These are phyloP conservation scores for Diplodus sargus DNA, from an alignment of 2,797 vertebrate species.

Conservation along the genomic window DNA sequence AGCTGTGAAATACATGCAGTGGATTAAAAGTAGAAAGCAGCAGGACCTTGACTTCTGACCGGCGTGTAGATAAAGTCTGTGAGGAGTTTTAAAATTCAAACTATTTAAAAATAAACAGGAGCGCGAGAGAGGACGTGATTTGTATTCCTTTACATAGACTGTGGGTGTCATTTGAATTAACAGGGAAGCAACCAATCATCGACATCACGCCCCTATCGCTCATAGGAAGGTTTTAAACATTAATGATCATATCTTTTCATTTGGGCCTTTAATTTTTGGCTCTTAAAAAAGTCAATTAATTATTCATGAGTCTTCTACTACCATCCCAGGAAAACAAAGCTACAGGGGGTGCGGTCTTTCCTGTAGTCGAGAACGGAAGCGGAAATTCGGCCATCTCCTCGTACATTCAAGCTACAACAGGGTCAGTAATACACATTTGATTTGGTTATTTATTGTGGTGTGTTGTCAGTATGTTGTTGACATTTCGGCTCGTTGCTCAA, in stretches of 20 bases:
- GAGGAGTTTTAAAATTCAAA: not conserved
- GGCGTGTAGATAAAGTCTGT: too few relatives aligned
- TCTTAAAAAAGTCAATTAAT: slow-evolving; percentile 25
- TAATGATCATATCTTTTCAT: not conserved
- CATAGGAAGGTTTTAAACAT: not conserved
- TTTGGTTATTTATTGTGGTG: slow-evolving; percentile 61
- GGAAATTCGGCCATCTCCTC: slow-evolving; percentile 90
- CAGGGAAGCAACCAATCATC: not conserved
- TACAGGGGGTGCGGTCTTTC: slow-evolving; percentile 84
- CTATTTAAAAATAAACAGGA: not conserved
- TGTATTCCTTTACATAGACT: not conserved
- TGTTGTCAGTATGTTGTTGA: slow-evolving; percentile 39
- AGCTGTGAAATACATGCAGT: too few relatives aligned
- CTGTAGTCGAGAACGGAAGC: slow-evolving; percentile 84
- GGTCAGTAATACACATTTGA: slow-evolving; percentile 83
- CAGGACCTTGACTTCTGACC: too few relatives aligned
- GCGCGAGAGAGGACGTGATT: slow-evolving; percentile 6
- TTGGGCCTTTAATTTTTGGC: not conserved
- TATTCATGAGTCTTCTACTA: slow-evolving; percentile 54
- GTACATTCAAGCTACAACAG: slow-evolving; percentile 83
- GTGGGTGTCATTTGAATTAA: not conserved
- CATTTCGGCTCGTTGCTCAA: slow-evolving; percentile 35
- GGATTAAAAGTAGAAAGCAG: too few relatives aligned
- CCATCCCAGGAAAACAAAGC: slow-evolving; percentile 68
- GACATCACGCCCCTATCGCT: not conserved